Conservation (phyloP, 1,140 invertebrate species). For the Micrasema minimum region DNA sequence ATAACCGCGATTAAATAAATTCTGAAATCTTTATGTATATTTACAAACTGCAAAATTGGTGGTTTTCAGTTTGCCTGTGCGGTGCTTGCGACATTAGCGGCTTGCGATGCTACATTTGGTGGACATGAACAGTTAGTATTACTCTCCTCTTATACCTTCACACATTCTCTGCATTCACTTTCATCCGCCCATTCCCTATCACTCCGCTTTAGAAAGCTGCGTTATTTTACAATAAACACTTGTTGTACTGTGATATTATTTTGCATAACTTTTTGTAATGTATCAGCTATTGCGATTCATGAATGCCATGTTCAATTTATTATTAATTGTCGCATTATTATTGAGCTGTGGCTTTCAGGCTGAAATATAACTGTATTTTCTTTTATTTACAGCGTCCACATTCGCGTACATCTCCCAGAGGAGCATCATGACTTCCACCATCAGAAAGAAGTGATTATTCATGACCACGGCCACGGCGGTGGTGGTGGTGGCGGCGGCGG, state of each 20-base stretch:
- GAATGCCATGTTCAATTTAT: neutral
- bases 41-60: constrained; percentile 36
- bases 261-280: constrained; percentile 6
- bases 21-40: too few species aligned
- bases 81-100: constrained; percentile 41
- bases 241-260: neutral
- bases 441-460: constrained; percentile 46
- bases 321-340: too few species aligned
- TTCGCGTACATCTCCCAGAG: constrained; percentile 43
- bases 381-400: constrained; percentile 44
- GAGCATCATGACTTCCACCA: constrained; percentile 45
- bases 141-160: constrained; percentile 1
- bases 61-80: constrained; percentile 45
- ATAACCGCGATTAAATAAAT: too few species aligned
- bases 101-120: constrained; percentile 44
- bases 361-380: too few species aligned
- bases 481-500: constrained; percentile 15
- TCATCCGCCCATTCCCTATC: constrained; percentile 18
- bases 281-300: neutral
- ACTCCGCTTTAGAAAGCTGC: constrained; percentile 15
- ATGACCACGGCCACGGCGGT: constrained; percentile 33
- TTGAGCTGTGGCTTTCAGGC: too few species aligned
- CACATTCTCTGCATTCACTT: constrained; percentile 12
- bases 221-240: constrained; percentile 4
- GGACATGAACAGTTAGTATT: constrained; percentile 50